A percentile compares a stretch with the other conserved stretches of the same genome.
Conservation (phyloP, 2,888 invertebrate species). For the Aporophyla nigra region DNA sequence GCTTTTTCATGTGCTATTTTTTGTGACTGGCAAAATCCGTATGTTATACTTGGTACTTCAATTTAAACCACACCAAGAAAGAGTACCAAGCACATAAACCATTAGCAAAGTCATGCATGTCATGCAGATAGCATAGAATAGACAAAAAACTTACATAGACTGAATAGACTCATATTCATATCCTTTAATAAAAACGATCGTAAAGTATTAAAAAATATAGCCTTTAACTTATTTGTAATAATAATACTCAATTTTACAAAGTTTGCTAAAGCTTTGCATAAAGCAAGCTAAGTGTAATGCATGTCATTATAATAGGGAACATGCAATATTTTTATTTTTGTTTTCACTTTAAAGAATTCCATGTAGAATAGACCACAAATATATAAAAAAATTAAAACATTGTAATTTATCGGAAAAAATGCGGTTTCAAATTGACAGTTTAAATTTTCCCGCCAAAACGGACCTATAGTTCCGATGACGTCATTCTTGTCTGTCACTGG, state of each 20-base stretch:
- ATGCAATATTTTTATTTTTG: too few relatives aligned
- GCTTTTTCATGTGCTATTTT: background rate
- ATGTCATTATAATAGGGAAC: background rate
- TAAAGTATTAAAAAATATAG: background rate
- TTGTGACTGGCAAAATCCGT: background rate
- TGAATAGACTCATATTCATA: background rate
- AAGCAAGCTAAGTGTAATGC: too few relatives aligned
- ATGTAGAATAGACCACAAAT: too few relatives aligned
- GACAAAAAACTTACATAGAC: background rate
- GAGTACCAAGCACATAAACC: background rate
- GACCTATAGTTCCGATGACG: too few relatives aligned
- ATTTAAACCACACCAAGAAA: background rate
- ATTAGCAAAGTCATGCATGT: background rate
- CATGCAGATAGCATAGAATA: constrained; percentile 9
- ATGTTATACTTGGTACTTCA: background rate
- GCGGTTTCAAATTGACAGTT: too few relatives aligned
- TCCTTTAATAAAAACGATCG: background rate
- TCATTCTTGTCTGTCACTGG: too few relatives aligned
- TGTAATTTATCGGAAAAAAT: too few relatives aligned
- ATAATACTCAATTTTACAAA: constrained; percentile 3
- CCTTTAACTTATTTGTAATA: constrained; percentile 10
- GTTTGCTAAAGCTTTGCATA: background rate
- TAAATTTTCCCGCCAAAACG: too few relatives aligned
- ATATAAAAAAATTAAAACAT: too few relatives aligned
- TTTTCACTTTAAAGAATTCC: too few relatives aligned